Percentiles rank a stretch among this genome's conserved stretches.
phyloP scores from a whole-genome alignment of 1,140 invertebrate genomes.

The Nephila pilipes region DNA sequence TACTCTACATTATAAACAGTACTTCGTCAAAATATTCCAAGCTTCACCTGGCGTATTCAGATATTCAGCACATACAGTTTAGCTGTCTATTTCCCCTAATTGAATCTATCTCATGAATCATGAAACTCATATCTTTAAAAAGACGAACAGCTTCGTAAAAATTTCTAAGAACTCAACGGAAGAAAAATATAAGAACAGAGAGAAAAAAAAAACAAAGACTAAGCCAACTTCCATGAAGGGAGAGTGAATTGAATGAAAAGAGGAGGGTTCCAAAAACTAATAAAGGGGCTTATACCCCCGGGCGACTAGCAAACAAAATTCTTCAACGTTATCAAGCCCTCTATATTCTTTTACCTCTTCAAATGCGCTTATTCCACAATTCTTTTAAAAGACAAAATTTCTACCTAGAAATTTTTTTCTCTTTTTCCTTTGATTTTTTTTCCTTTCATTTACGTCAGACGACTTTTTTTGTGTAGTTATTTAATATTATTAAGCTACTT shows the following conservation, averaged over 20 bases:
- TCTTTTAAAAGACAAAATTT: conserved; percentile 34
- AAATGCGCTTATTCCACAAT: conserved; percentile 47
- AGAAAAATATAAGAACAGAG: conserved; percentile 12
- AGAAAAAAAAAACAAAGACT: background rate
- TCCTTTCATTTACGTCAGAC: background rate
- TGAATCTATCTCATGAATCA: conserved; percentile 37
- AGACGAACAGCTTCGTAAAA: background rate
- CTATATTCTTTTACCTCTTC: conserved; percentile 36
- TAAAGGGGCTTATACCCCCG: conserved; percentile 43
- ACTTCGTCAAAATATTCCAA: background rate
- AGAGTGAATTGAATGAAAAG: conserved; percentile 47
- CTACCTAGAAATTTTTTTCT: background rate
- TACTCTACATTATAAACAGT: background rate
- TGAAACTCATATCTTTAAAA: conserved; percentile 15
- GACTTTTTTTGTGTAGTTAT: background rate
- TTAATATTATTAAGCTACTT: conserved; percentile 39
- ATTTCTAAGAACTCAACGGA: background rate
- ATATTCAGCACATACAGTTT: conserved; percentile 15
- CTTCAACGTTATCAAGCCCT: conserved; percentile 27
- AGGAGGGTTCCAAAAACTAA: conserved; percentile 44
- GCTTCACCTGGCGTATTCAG: background rate
- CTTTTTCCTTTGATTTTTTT: background rate
- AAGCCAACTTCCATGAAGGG: conserved; percentile 46
- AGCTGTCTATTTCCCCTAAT: conserved; percentile 45
- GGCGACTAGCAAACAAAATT: conserved; percentile 37